A percentile compares a stretch with the other conserved stretches of the same genome.
phyloP scores from a whole-genome alignment of 2,888 invertebrate species.

The Caenorhabditis sp. region DNA sequence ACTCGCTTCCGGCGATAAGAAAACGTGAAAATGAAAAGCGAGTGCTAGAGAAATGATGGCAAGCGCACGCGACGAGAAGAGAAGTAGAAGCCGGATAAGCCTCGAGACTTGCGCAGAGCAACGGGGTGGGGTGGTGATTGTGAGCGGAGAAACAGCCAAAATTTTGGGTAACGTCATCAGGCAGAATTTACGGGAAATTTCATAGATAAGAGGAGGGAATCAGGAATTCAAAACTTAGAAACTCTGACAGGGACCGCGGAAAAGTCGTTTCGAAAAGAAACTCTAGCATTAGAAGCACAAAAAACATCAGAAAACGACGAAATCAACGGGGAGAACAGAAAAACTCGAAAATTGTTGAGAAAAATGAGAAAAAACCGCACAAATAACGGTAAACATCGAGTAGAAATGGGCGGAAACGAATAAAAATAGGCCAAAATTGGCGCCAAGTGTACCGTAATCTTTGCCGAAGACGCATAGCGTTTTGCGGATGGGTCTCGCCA shows the following conservation, averaged over 20 bases:
- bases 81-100: constrained; percentile 1
- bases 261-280: no score
- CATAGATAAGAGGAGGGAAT: no score
- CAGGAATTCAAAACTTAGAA: no score
- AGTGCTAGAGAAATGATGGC: neutral
- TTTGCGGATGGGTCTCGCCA: neutral
- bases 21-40: neutral
- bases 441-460: constrained; percentile 23
- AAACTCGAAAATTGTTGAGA: neutral
- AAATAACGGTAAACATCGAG: neutral
- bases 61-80: neutral
- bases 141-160: neutral
- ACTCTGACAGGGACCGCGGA: no score
- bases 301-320: neutral
- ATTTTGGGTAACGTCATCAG: neutral
- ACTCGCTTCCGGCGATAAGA: constrained; percentile 3
- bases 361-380: neutral
- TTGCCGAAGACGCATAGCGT: constrained; percentile 15
- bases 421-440: constrained; percentile 33
- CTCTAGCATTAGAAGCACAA: no score
- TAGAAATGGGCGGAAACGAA: neutral
- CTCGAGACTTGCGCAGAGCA: no score
- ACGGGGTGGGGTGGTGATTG: neutral
- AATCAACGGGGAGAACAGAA: neutral
- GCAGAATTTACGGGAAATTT: no score